These are phyloP conservation scores for Escarpia spicata DNA, from an alignment of 2,888 invertebrate species.

Conservation along the genomic window DNA sequence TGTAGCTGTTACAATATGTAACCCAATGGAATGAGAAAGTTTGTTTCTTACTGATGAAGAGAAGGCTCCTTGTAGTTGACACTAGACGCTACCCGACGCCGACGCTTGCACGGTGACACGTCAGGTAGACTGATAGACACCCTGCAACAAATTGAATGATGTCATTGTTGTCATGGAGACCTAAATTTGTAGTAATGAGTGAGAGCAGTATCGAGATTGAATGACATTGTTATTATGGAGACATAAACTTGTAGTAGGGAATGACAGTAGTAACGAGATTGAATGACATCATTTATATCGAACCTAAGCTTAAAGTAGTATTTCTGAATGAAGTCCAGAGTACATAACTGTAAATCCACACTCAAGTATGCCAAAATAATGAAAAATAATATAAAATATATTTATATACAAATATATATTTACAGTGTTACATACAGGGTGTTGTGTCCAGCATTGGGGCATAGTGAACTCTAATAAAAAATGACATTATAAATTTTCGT, in stretches of 20 bases:
- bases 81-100: neutral
- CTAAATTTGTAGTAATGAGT: neutral
- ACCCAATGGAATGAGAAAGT: neutral
- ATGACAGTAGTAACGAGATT: neutral
- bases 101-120: neutral
- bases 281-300: neutral
- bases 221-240: no score
- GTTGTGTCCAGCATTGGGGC: neutral
- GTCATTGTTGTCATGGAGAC: neutral
- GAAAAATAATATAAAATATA: no score
- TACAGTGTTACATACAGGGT: no score
- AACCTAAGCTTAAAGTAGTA: neutral
- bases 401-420: no score
- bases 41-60: neutral
- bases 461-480: neutral
- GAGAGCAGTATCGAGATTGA: no score
- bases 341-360: no score
- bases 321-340: neutral
- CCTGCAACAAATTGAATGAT: neutral
- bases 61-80: conserved; percentile 5
- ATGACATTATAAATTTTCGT: neutral
- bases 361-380: no score
- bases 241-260: no score
- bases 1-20: neutral
- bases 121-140: neutral